Base-by-base conservation (phyloP, 2,888 invertebrate species). In the Gymnoscelis rufifasciata region DNA sequence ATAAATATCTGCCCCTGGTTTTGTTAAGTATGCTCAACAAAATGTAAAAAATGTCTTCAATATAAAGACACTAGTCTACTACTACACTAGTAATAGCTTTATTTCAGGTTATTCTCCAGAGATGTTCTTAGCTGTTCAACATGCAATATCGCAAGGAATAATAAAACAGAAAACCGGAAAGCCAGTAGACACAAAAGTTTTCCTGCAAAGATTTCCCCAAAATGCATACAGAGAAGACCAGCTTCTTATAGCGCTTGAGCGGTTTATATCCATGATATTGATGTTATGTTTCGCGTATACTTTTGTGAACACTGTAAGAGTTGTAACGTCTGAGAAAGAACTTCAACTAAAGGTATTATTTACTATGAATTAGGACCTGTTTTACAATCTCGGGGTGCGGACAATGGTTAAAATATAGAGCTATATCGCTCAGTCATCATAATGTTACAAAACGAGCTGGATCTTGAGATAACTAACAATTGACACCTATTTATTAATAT, bases 251-350 rank as follows among this genome's bases (percentile, higher is more conserved):
- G 92, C 93, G 0, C 75, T 96, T 36, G 91, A 93, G 66, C 80
- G 89, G 39, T 92, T 93, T 64, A 90, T 96, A 54, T 93, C 96
- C 0, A 88, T 96, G 65, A 92, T 97, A 37, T 89, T 97, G 24
- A 90, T 96, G 87, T 82, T 96, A 33, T 94, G 95, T 69, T 96
- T 95, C 68, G 92, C 94, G 3, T 95, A 95, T 70, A 92, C 94
- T 0, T 93, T 93, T 57, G 93, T 95, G 11, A 94, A 93, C 66
- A 94, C 93, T 14, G 93, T 94, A 3, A 93, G 93, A 77, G 91
- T 90, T 33, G 90, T 95, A 13, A 92, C 93, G 0, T 89, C 91
- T 19, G 95, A 95, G 69, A 95, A 95, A 68, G 95, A 95, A 68
- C 89, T 91, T 57, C 92, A 93, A 65, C 76, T 94, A 14, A 94